Base-by-base conservation (phyloP, 2,113 vertebrate species). In the Theristicus caerulescens region DNA sequence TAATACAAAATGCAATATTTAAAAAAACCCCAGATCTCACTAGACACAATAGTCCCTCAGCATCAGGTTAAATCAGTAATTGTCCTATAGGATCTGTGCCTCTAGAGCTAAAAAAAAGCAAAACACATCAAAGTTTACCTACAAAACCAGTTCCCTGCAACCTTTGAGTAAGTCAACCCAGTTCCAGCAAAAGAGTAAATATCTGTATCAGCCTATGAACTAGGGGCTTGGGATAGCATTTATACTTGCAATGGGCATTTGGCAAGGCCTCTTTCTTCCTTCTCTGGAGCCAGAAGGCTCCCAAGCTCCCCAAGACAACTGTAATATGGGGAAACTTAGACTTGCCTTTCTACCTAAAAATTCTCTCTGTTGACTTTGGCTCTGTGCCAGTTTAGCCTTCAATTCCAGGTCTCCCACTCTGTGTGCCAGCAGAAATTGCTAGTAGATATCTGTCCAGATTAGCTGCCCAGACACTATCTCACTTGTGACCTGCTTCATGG, bases 391-490 rank as follows among this genome's bases (percentile, higher is more conserved):
- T 52, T 86, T 74, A 92, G 73, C 84, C 46, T 52, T 90, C 93
- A 78, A 58, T 71, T 83, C 74, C 51, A 88, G 42, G 84, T 89
- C 82, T 95, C 89, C 16, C 40, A n/a, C 10, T 79, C 54, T 77
- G 66, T 62, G 22, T 80, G 81, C 91, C 67, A 91, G 91, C 78
- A 97, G 89, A 95, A 95, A 85, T 38, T 87, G 32, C 51, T 47
- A 16, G 70, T 27, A 77, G 87, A 9, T 94, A 85, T 55, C 74
- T 85, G 55, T 55, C 58, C 82, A 89, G 76, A 95, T 92, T 66
- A 93, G 80, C 83, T 86, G 73, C 80, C 57, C 54, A 42, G 90
- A 66, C 94, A 86, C 71, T 49, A 31, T 78, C 87, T 80, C 74
- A 38, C 71, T 95, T 85, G 71, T 59, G 92, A 82, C 87, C 84